Conservation (phyloP, 2,888 invertebrate genomes). For the Dolomedes plantarius region DNA sequence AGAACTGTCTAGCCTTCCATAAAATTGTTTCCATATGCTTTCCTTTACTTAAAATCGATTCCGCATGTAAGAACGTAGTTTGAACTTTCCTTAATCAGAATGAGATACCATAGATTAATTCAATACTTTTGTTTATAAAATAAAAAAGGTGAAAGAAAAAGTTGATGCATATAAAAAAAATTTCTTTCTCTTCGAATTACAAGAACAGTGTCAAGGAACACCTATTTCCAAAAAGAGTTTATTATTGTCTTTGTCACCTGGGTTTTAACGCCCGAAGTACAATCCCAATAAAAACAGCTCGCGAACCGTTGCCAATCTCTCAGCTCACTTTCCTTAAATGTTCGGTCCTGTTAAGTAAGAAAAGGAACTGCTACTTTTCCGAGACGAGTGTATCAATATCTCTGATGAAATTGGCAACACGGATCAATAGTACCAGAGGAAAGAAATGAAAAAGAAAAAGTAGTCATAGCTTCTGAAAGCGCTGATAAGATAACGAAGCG, state of each 20-base stretch:
- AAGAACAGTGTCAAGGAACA: background rate
- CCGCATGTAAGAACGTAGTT: too few relatives aligned
- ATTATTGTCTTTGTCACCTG: background rate
- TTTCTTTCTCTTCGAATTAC: too few relatives aligned
- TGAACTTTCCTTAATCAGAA: too few relatives aligned
- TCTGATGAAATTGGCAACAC: slow-evolving; percentile 13
- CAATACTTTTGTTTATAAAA: too few relatives aligned
- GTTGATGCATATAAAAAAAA: too few relatives aligned
- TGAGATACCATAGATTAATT: too few relatives aligned
- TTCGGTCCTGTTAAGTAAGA: background rate
- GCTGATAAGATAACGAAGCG: slow-evolving; percentile 13
- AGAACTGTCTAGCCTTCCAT: too few relatives aligned
- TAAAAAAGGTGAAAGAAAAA: too few relatives aligned
- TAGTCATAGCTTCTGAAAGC: background rate
- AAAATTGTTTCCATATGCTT: too few relatives aligned
- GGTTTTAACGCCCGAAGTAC: background rate
- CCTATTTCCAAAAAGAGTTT: background rate
- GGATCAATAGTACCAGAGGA: slow-evolving; percentile 1
- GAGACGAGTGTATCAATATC: slow-evolving; percentile 7
- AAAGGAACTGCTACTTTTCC: background rate
- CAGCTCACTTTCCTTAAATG: background rate
- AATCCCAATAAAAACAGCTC: background rate
- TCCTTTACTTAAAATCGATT: too few relatives aligned
- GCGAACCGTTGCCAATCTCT: background rate
- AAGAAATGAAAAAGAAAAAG: background rate